Percentiles rank a stretch among this genome's conserved stretches.
Evolutionary conservation across 2,888 invertebrate genomes (phyloP).

Genomic region (Sphaeridia pumilis): DNA sequence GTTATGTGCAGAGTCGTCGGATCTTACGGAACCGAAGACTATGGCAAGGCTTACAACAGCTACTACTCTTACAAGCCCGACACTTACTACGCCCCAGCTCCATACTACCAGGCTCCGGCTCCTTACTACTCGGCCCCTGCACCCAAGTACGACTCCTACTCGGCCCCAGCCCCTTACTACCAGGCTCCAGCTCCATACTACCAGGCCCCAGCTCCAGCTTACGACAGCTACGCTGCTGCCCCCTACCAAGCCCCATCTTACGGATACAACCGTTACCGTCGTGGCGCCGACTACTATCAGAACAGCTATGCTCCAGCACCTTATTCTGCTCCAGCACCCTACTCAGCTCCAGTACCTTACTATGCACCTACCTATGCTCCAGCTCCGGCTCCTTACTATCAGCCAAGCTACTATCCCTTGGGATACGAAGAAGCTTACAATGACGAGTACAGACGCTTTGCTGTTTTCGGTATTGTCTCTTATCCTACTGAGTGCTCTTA

Average conservation of each 20-base stretch:
- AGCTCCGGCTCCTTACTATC: constrained; percentile 17
- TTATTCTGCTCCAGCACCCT: constrained; percentile 4
- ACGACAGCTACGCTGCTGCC: no score
- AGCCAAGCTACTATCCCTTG: constrained; percentile 21
- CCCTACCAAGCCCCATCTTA: background rate
- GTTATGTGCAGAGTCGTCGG: no score
- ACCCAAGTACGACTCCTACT: background rate
- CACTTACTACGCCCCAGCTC: no score
- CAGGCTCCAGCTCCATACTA: constrained; percentile 2
- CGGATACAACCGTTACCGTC: background rate
- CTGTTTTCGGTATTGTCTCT: constrained; percentile 33
- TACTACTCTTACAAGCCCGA: no score
- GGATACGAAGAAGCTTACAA: constrained; percentile 26
- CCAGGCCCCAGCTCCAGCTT: constrained; percentile 1
- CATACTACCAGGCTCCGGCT: constrained; percentile 7
- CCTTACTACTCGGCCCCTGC: no score
- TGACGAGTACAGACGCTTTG: constrained; percentile 31
- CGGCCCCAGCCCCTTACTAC: constrained; percentile 4
- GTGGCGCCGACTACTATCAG: no score
- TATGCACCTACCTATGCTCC: constrained; percentile 20
- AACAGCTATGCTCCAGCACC: constrained; percentile 2
- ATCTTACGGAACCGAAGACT: no score
- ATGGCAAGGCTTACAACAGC: no score
- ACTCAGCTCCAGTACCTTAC: constrained; percentile 16
- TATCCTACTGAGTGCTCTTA: constrained; percentile 33